Conservation (phyloP, 2,888 invertebrate species). For the Ganaspis brasiliensis region DNA sequence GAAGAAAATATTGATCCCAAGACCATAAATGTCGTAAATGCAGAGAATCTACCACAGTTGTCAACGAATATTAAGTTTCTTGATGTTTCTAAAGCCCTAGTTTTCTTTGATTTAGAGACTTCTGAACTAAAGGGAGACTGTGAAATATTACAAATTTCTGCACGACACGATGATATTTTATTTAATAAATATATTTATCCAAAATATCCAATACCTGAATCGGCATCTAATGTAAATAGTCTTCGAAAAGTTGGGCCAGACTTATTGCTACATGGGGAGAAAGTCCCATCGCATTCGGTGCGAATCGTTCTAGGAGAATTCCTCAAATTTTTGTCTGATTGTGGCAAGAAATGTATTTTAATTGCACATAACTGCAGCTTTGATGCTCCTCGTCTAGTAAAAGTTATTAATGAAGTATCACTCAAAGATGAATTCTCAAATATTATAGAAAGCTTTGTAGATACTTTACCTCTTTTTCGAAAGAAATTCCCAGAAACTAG, state of each 20-base stretch:
- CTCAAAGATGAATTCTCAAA: constrained; percentile 25
- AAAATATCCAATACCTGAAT: constrained; percentile 42
- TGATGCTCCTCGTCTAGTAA: constrained; percentile 44
- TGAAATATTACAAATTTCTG: constrained; percentile 55
- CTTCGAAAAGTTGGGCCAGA: constrained; percentile 44
- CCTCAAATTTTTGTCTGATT: constrained; percentile 13
- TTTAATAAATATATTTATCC: constrained; percentile 49
- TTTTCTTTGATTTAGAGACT: constrained; percentile 57
- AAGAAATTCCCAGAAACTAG: neutral
- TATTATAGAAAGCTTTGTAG: constrained; percentile 18
- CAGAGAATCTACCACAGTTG: neutral
- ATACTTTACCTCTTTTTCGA: constrained; percentile 38
- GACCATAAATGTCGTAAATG: neutral
- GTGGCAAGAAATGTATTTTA: constrained; percentile 48
- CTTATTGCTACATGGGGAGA: constrained; percentile 39
- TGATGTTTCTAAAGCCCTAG: constrained; percentile 37
- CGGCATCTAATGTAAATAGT: constrained; percentile 45
- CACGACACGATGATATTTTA: constrained; percentile 34
- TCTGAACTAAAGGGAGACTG: constrained; percentile 39
- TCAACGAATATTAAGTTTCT: constrained; percentile 22
- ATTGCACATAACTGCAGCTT: constrained; percentile 49
- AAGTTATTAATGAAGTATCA: constrained; percentile 15
- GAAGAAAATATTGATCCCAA: neutral
- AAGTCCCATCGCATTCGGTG: constrained; percentile 30
- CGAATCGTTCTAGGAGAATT: constrained; percentile 30